phyloP scores from a whole-genome alignment of 2,113 vertebrate genomes.

The Sarotherodon lohbergeri region DNA sequence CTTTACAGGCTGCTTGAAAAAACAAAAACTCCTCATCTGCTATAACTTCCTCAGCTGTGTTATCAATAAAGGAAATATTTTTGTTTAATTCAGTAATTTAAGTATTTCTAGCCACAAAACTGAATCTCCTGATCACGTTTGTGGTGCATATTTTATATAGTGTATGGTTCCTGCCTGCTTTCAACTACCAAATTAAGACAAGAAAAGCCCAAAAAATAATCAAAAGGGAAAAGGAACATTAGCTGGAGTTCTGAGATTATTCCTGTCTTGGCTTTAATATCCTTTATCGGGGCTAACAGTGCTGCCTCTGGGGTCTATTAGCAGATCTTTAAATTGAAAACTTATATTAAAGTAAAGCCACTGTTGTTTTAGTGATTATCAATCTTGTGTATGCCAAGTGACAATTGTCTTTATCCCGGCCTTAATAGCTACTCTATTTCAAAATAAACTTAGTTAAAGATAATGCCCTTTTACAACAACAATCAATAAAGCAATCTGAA shows the following conservation, averaged over 20 bases:
- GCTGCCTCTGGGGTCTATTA: not conserved
- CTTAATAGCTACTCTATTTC: not conserved
- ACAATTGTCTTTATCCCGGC: not conserved
- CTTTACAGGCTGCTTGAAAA: not conserved
- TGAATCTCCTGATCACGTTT: not conserved
- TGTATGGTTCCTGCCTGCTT: not conserved
- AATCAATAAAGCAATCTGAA: not conserved
- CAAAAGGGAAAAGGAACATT: not conserved
- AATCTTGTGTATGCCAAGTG: not conserved
- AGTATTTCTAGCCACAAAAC: not conserved
- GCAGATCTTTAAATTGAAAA: not conserved
- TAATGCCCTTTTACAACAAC: not conserved
- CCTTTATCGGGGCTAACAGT: not conserved
- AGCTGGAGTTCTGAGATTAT: not conserved
- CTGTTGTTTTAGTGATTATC: not conserved
- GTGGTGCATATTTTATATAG: not conserved
- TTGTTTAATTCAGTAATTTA: not conserved
- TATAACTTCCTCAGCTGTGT: not conserved
- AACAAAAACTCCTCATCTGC: not conserved
- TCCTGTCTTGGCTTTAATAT: not conserved
- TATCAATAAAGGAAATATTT: not conserved
- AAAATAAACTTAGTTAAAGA: not conserved
- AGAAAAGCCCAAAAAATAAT: not conserved
- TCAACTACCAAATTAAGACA: not conserved
- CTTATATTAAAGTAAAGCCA: not conserved